Conservation (phyloP, 2,888 invertebrate species). For the Drosophila stalkeri region DNA sequence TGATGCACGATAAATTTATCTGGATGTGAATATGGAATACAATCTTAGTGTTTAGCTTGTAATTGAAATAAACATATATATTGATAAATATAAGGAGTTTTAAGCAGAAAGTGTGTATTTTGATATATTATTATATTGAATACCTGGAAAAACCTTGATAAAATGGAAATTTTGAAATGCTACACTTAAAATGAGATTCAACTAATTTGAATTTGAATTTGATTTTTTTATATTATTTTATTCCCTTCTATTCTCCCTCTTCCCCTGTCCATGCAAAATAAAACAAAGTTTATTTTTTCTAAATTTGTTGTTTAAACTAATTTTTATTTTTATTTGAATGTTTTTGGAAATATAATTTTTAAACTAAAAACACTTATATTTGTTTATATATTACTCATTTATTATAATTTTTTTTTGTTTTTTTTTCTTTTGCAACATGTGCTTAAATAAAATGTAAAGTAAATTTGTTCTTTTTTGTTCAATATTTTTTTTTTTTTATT, state of each 20-base stretch:
- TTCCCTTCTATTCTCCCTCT: fast-evolving
- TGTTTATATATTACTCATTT: constrained; percentile 63
- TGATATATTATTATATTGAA: neutral
- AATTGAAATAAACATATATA: constrained; percentile 27
- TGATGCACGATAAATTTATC: constrained; percentile 88
- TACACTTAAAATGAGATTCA: too few species aligned
- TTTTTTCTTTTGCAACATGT: constrained; percentile 55
- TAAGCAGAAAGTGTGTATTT: neutral
- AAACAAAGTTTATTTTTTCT: constrained; percentile 32
- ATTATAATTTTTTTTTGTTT: constrained; percentile 3
- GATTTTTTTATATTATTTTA: too few species aligned
- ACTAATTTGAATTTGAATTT: too few species aligned
- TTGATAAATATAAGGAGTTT: constrained; percentile 44
- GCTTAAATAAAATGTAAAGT: constrained; percentile 79
- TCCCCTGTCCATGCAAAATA: neutral
- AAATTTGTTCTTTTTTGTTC: constrained; percentile 63
- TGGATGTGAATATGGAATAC: constrained; percentile 6
- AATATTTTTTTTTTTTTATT: constrained; percentile 23
- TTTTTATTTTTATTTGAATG: constrained; percentile 81
- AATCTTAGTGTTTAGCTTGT: constrained; percentile 44
- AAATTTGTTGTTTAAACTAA: constrained; percentile 78
- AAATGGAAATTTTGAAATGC: neutral
- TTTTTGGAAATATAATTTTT: constrained; percentile 81
- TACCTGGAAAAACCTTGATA: neutral
- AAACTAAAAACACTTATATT: constrained; percentile 82